Evolutionary conservation across 2,113 vertebrate genomes (phyloP).

Genomic region (Oostethus manadensis): DNA sequence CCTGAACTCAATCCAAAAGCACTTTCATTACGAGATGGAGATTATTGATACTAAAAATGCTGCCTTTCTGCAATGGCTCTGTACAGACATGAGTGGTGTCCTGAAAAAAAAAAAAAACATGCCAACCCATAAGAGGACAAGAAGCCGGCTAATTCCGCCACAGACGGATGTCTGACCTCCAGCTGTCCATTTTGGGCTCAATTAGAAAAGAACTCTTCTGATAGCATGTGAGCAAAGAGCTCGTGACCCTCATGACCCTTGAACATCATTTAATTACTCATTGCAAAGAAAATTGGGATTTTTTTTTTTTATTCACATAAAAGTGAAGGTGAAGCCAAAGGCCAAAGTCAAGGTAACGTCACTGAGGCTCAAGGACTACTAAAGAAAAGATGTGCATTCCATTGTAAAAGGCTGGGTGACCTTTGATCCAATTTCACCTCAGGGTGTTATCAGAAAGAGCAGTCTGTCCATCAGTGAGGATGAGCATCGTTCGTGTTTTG

Average conservation of each 20-base stretch:
- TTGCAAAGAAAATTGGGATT: no score
- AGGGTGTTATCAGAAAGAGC: slow-evolving; percentile 8
- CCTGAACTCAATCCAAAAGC: slow-evolving; percentile 44
- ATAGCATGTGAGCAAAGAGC: slow-evolving; percentile 24
- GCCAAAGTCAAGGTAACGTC: not conserved
- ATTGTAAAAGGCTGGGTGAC: no score
- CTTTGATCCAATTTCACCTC: no score
- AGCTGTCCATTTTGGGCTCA: slow-evolving; percentile 64
- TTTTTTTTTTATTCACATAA: slow-evolving; percentile 22
- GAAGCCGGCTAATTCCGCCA: slow-evolving; percentile 46
- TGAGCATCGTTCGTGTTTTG: slow-evolving; percentile 31
- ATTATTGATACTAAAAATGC: slow-evolving; percentile 53
- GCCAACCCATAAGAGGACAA: slow-evolving; percentile 28
- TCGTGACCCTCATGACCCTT: slow-evolving; percentile 49
- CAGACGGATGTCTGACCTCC: slow-evolving; percentile 58
- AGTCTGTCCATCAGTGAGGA: slow-evolving; percentile 16
- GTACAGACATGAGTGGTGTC: slow-evolving; percentile 24
- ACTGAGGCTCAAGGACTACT: no score
- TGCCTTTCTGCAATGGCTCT: slow-evolving; percentile 45
- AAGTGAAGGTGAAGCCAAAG: slow-evolving; percentile 18
- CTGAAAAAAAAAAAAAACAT: slow-evolving; percentile 26
- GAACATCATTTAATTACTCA: slow-evolving; percentile 53
- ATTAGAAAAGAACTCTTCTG: slow-evolving; percentile 50
- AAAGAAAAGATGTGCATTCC: no score
- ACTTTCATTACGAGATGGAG: slow-evolving; percentile 54